A percentile compares a stretch with the other conserved stretches of the same genome.
Evolutionary conservation across 2,113 vertebrate genomes (phyloP).

Genomic region (Meleagris gallopavo): DNA sequence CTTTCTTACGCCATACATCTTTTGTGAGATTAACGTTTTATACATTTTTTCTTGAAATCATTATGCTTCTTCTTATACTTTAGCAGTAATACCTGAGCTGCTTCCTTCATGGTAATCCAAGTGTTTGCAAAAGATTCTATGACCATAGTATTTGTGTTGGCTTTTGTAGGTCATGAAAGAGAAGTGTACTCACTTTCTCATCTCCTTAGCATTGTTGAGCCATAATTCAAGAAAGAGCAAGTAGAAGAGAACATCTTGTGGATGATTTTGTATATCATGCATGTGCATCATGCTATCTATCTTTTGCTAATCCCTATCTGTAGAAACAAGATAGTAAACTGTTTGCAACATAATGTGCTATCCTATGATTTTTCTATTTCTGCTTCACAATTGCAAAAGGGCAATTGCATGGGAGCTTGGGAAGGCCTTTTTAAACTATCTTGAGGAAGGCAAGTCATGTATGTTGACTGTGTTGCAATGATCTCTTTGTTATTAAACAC

Average conservation of each 20-base stretch:
- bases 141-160: background rate
- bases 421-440: background rate
- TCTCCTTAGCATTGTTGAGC: fast-evolving
- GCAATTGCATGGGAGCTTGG: background rate
- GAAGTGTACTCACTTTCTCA: fast-evolving
- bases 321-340: background rate
- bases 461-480: background rate
- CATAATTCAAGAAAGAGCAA: background rate
- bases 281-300: background rate
- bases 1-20: background rate
- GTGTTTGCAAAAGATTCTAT: background rate
- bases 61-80: fast-evolving
- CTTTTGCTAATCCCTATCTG: background rate
- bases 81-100: background rate
- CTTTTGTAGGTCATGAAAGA: background rate
- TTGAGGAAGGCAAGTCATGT: background rate
- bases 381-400: background rate
- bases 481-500: background rate
- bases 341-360: background rate
- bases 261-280: background rate
- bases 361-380: background rate
- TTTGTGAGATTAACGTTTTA: background rate
- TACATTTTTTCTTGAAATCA: no score
- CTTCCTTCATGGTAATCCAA: background rate
- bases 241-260: background rate